Conservation (phyloP, 2,797 vertebrate genomes). For the Microhierax caerulescens region DNA sequence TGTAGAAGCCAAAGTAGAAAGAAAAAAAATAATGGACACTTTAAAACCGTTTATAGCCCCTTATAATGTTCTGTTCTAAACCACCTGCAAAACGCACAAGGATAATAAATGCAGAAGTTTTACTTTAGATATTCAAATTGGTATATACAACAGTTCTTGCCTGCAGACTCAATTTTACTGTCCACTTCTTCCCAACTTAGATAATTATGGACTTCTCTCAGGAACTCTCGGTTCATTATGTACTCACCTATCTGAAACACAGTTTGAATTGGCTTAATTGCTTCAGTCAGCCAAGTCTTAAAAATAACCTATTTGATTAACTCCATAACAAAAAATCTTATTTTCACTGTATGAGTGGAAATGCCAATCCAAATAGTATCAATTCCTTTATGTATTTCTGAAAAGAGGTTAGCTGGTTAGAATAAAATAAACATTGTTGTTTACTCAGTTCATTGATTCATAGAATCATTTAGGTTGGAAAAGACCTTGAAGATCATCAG, state of each 20-base stretch:
- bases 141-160: background rate
- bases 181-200: background rate
- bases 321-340: slow-evolving; percentile 5
- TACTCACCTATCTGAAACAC: slow-evolving; percentile 25
- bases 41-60: background rate
- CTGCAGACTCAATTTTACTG: slow-evolving; percentile 12
- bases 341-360: background rate
- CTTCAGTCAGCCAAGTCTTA: slow-evolving; percentile 1
- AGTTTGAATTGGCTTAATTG: slow-evolving; percentile 28
- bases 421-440: slow-evolving; percentile 19
- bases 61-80: background rate
- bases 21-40: background rate
- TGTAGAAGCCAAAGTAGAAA: background rate
- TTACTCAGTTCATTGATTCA: background rate
- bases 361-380: background rate
- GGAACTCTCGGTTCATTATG: slow-evolving; percentile 33
- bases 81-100: background rate
- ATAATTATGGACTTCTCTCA: slow-evolving; percentile 3
- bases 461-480: no score
- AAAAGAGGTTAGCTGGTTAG: background rate
- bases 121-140: background rate
- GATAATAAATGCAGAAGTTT: background rate
- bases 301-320: slow-evolving; percentile 44
- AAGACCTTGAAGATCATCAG: no score
- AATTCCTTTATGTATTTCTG: background rate